Evolutionary conservation across 2,888 invertebrate genomes (phyloP), one percentile per base, ranked within the genome.

Genomic region (Diarsia brunnea): DNA sequence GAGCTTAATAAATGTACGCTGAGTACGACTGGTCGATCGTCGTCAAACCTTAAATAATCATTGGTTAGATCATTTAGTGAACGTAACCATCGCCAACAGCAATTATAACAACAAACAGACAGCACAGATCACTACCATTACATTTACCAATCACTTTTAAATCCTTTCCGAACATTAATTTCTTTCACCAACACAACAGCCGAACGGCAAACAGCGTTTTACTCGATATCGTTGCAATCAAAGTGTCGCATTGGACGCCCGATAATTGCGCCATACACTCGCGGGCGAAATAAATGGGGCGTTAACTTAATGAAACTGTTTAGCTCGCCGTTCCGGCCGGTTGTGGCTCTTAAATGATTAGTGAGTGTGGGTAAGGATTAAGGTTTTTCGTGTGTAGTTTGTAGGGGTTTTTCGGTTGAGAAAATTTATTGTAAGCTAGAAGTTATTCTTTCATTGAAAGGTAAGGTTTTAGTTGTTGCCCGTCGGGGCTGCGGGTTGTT

Each of bases 181-280:
- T 69, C 8, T 69, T 60, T 49, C n/a, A 63, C 24, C 19, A 63
- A 19, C 53, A 73, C 53, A 78, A 75, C 58, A 65, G 27, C n/a
- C 21, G 2, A 63, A 63, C 53, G 75, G 63, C 73, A 70, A 65
- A 82, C 70, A 73, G 5, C 27, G 49, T 61, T 60, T 83, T 72
- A 75, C 58, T 74, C 63, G 73, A 77, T 69, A 79, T 78, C 65
- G 72, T 53, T 16, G 64, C 82, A 86, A 87, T 88, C 87, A 87
- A 89, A 88, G 84, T 82, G 85, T 89, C 86, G 79, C 79, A 79
- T 73, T 79, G 69, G 55, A 64, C 61, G 75, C 70, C 64, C 61
- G 81, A 84, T 89, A 88, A 89, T 89, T 87, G 82, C 84, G 80
- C 58, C 71, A 79, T 84, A 75, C 85, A 89, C 84, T 85, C 72